Percentiles rank a stretch among this genome's conserved stretches.
These are phyloP conservation scores for Plagodis dolabraria DNA, from an alignment of 2,888 invertebrate species.

Conservation along the genomic window DNA sequence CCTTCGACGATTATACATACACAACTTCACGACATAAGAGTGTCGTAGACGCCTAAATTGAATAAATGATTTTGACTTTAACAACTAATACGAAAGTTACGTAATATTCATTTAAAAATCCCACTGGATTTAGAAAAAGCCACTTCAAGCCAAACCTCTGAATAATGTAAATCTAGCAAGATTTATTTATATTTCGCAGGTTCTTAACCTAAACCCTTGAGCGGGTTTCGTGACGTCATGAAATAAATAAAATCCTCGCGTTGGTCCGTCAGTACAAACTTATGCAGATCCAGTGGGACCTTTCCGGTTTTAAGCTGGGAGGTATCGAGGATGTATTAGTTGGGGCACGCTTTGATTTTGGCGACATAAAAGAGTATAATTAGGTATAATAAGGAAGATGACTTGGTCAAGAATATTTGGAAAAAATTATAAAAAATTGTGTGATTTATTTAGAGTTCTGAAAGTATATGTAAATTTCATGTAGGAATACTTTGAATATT, in stretches of 20 bases:
- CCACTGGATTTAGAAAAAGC: neutral
- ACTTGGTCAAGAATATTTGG: no score
- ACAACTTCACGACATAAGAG: no score
- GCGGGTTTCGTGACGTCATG: constrained; percentile 33
- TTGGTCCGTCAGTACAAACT: constrained; percentile 32
- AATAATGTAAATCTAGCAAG: constrained; percentile 15
- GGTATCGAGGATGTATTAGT: neutral
- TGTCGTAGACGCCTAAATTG: no score
- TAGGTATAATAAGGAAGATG: no score
- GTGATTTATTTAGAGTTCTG: no score
- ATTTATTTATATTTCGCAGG: constrained; percentile 32
- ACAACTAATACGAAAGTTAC: no score
- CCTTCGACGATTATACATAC: no score
- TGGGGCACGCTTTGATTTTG: neutral
- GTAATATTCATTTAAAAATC: no score
- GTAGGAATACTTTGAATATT: no score
- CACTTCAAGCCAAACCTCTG: constrained; percentile 1
- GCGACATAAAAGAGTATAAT: neutral
- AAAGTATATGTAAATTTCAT: no score
- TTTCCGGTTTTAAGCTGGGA: constrained; percentile 14
- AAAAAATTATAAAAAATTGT: no score
- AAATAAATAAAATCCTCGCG: constrained; percentile 39
- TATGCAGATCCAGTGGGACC: constrained; percentile 42
- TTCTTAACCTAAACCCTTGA: constrained; percentile 34
- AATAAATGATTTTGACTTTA: no score